Evolutionary conservation across 2,113 vertebrate genomes (phyloP).

Genomic region (Sylvia atricapilla): DNA sequence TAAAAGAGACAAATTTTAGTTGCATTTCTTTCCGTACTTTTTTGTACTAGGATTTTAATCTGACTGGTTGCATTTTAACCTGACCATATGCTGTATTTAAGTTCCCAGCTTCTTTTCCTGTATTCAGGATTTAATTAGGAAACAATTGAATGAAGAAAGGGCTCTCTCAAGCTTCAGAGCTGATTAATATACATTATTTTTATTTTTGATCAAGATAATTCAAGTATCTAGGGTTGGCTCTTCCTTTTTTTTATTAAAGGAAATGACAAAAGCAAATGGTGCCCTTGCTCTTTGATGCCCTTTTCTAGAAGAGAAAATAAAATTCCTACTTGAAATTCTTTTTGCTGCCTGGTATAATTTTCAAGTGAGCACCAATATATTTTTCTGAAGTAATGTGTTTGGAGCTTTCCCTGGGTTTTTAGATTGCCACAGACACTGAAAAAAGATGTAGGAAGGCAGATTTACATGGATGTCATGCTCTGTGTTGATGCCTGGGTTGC

Average conservation of each 20-base stretch:
- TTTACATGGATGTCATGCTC: neutral
- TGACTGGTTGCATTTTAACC: neutral
- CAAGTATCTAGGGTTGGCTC: neutral
- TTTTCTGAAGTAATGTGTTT: neutral
- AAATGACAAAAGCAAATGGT: neutral
- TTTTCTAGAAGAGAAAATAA: neutral
- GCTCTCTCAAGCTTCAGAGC: neutral
- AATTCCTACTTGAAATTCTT: neutral
- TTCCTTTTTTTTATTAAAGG: conserved; percentile 2
- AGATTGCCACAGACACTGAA: neutral
- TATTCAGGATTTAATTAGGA: neutral
- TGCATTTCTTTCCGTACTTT: neutral
- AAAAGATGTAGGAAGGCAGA: neutral
- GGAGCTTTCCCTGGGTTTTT: neutral
- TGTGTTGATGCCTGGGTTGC: neutral
- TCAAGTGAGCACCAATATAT: neutral
- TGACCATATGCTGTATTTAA: neutral
- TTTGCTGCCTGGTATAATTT: neutral
- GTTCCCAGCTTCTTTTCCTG: neutral
- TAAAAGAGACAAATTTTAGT: neutral
- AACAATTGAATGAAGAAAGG: neutral
- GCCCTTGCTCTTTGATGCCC: neutral
- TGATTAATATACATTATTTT: neutral
- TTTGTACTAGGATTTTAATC: neutral
- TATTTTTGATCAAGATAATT: neutral